phyloP scores from a whole-genome alignment of 2,888 invertebrate genomes.

The Anodontia alba region DNA sequence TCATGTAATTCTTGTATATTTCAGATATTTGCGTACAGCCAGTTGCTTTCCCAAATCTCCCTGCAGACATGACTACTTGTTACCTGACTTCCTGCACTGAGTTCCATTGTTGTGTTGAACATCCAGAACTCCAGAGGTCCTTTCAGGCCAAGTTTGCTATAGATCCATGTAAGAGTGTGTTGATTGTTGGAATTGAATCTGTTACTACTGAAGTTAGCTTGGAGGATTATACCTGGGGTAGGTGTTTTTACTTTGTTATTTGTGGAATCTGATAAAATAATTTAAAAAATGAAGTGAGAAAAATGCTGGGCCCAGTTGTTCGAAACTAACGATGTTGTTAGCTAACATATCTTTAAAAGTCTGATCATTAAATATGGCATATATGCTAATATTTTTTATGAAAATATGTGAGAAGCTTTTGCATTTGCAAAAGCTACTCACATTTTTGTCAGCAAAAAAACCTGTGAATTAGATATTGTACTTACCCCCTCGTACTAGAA shows the following conservation, averaged over 20 bases:
- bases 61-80: background rate
- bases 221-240: conserved; percentile 63
- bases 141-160: conserved; percentile 46
- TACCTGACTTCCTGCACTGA: conserved; percentile 51
- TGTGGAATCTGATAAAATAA: background rate
- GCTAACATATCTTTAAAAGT: no score
- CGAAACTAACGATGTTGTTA: no score
- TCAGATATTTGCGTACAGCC: background rate
- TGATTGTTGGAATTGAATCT: conserved; percentile 56
- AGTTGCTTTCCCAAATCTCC: background rate
- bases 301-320: no score
- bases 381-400: no score
- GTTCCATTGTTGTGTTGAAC: conserved; percentile 58
- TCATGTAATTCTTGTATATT: no score
- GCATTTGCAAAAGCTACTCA: no score
- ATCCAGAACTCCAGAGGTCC: conserved; percentile 37
- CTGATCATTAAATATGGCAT: no score
- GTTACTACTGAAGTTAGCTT: conserved; percentile 46
- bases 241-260: no score
- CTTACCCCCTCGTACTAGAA: no score
- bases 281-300: background rate
- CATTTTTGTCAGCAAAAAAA: no score
- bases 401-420: no score
- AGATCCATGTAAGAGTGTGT: conserved; percentile 52
- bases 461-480: no score